Evolutionary conservation across 2,797 vertebrate species (phyloP).

Genomic region (Lepus oiostolus): DNA sequence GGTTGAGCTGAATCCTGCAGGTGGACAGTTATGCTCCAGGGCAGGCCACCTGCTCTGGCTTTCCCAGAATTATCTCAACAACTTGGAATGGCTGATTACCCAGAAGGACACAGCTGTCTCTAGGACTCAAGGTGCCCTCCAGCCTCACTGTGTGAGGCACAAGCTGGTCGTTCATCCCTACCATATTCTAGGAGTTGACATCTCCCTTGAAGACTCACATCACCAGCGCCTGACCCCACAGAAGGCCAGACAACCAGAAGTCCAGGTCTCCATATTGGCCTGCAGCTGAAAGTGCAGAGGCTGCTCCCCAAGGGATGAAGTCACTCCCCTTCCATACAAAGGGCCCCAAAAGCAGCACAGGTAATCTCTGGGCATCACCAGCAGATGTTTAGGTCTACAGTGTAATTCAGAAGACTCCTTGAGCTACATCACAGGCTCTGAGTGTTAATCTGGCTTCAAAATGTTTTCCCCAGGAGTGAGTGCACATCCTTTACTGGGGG

Average conservation of each 20-base stretch:
- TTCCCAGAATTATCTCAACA: background rate
- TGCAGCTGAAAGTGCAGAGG: background rate
- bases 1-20: background rate
- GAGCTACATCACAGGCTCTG: background rate
- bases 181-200: background rate
- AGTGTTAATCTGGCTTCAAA: background rate
- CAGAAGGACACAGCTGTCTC: background rate
- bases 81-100: background rate
- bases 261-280: background rate
- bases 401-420: background rate
- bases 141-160: background rate
- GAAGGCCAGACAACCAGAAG: background rate
- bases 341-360: background rate
- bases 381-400: background rate
- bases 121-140: background rate
- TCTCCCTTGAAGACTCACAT: background rate
- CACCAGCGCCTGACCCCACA: background rate
- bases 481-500: background rate
- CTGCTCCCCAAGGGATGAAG: background rate
- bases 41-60: background rate
- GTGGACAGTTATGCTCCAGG: background rate
- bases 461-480: background rate
- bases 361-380: no score
- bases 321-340: no score
- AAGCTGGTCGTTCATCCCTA: background rate